These are phyloP conservation scores for Halichondria panicea DNA, from an alignment of 37 sponge, comb jelly and placozoan species.

Conservation along the genomic window DNA sequence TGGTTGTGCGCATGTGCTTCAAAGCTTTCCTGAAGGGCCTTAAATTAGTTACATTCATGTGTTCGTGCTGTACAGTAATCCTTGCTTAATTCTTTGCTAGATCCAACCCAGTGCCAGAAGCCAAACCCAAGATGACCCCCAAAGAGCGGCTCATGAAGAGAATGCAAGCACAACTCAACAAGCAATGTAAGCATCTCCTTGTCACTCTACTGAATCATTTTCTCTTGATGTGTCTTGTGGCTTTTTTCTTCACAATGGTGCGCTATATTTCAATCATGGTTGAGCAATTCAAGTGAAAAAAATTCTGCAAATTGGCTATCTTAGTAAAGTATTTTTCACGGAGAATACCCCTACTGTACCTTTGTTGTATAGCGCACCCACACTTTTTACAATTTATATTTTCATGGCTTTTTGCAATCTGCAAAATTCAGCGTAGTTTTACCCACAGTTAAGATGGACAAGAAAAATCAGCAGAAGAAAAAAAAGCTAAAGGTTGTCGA, in stretches of 20 bases:
- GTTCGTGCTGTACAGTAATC: no score
- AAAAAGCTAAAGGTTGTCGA: constrained; percentile 50
- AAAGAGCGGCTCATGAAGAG: constrained; percentile 78
- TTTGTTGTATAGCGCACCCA: not conserved
- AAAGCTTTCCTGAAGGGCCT: no score
- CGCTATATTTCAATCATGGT: no score
- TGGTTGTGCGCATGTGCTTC: no score
- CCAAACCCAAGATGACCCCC: constrained; percentile 63
- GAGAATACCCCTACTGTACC: not conserved
- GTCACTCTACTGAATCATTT: no score
- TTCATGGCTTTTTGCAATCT: not conserved
- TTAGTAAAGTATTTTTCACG: no score
- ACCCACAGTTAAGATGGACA: constrained; percentile 56
- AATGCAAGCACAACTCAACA: constrained; percentile 77
- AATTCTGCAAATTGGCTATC: no score
- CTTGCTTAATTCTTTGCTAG: no score
- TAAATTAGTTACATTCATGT: no score
- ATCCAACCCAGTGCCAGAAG: constrained; percentile 7
- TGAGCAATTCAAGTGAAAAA: no score
- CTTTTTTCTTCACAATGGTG: no score
- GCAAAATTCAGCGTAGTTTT: not conserved
- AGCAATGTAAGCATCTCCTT: constrained; percentile 72
- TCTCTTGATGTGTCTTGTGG: no score
- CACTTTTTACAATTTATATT: not conserved
- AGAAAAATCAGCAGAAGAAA: constrained; percentile 31